Conservation (phyloP, 2,888 invertebrate genomes). For the Branchinecta sandiegonensis region DNA sequence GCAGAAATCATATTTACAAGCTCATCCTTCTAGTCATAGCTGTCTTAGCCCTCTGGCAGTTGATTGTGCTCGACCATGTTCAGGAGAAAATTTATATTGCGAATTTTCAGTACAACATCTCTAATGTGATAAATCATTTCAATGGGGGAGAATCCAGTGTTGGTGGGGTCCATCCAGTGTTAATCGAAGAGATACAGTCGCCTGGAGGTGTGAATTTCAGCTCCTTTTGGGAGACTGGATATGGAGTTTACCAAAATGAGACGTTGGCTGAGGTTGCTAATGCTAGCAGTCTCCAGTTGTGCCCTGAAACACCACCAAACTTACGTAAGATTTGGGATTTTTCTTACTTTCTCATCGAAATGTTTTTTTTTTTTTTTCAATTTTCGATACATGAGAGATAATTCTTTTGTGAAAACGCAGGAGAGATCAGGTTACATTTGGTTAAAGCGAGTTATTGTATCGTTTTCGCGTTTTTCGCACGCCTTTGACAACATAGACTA, state of each 20-base stretch:
- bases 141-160: neutral
- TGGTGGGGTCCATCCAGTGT: neutral
- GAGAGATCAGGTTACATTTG: no score
- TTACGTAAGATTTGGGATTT: neutral
- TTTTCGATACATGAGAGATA: no score
- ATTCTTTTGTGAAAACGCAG: no score
- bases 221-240: conserved; percentile 1
- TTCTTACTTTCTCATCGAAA: no score
- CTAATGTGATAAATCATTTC: neutral
- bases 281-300: neutral
- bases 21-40: neutral
- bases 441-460: no score
- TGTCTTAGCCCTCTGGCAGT: conserved; percentile 8
- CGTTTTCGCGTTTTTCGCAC: no score
- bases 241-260: neutral
- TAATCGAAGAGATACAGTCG: neutral
- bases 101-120: conserved; percentile 6
- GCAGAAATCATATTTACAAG: conserved; percentile 4
- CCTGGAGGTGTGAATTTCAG: conserved; percentile 2
- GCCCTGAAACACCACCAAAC: neutral
- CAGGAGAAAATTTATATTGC: conserved; percentile 1
- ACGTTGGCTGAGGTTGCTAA: neutral
- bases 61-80: conserved; percentile 1
- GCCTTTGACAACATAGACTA: no score
- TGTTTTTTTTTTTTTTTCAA: no score